Conservation (phyloP, 2,888 invertebrate genomes). For the Hofmannophila pseudospretella region DNA sequence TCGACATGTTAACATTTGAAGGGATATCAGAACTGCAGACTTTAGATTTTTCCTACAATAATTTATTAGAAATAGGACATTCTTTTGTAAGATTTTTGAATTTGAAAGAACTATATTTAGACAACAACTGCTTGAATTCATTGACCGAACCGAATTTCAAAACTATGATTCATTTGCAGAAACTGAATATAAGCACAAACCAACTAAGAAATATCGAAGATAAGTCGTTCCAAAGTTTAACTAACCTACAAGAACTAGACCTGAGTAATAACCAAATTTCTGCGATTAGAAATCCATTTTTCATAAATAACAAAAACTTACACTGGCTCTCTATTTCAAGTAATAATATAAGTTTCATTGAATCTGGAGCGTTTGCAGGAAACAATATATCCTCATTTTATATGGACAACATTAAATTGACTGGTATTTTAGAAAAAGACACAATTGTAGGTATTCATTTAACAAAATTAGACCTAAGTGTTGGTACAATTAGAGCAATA, state of each 20-base stretch:
- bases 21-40: slow-evolving; percentile 12
- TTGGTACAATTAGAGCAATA: slow-evolving; percentile 3
- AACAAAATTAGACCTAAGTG: slow-evolving; percentile 5
- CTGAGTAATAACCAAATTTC: slow-evolving; percentile 11
- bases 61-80: slow-evolving; percentile 10
- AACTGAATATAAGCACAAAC: slow-evolving; percentile 14
- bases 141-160: slow-evolving; percentile 12
- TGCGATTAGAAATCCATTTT: background rate
- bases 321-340: background rate
- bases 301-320: background rate
- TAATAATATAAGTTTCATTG: slow-evolving; percentile 6
- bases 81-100: slow-evolving; percentile 13
- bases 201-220: slow-evolving; percentile 11
- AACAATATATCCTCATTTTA: slow-evolving; percentile 4
- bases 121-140: slow-evolving; percentile 11
- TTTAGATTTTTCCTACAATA: slow-evolving; percentile 14
- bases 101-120: slow-evolving; percentile 12
- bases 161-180: slow-evolving; percentile 12
- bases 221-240: slow-evolving; percentile 10
- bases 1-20: slow-evolving; percentile 16
- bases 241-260: slow-evolving; percentile 4
- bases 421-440: slow-evolving; percentile 1
- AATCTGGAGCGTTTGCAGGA: slow-evolving; percentile 6
- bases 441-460: slow-evolving; percentile 3
- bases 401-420: slow-evolving; percentile 1